These are phyloP conservation scores for Microcebus griseorufus DNA, from an alignment of 2,113 vertebrate genomes.

Conservation along the genomic window DNA sequence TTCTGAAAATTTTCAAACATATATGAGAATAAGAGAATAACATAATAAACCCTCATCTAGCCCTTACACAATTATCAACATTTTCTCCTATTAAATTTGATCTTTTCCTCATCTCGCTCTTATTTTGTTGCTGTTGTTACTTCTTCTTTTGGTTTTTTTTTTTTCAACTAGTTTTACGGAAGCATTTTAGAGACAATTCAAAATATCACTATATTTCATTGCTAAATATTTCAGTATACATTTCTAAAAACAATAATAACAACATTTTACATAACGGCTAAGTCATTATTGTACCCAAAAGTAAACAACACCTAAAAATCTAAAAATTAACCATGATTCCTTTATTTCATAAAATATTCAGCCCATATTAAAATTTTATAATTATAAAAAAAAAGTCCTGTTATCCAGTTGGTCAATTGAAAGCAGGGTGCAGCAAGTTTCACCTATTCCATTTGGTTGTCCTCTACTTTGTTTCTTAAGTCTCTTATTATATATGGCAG, in stretches of 20 bases:
- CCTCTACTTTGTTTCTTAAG: not conserved
- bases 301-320: not conserved
- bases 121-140: not conserved
- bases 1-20: not conserved
- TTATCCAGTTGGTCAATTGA: not conserved
- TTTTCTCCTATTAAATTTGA: not conserved
- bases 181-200: not conserved
- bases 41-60: not conserved
- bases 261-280: not conserved
- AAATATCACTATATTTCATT: not conserved
- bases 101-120: not conserved
- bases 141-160: not conserved
- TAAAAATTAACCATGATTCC: not conserved
- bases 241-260: not conserved
- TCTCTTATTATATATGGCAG: not conserved
- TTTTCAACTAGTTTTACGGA: not conserved
- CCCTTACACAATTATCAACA: not conserved
- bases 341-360: not conserved
- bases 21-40: not conserved
- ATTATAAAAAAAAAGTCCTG: not conserved
- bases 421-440: not conserved
- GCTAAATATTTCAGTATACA: not conserved
- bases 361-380: not conserved
- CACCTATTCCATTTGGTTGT: not conserved
- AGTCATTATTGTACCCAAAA: not conserved